These are phyloP conservation scores for Drosophila infuscata DNA, from an alignment of 2,888 invertebrate genomes.

Conservation along the genomic window DNA sequence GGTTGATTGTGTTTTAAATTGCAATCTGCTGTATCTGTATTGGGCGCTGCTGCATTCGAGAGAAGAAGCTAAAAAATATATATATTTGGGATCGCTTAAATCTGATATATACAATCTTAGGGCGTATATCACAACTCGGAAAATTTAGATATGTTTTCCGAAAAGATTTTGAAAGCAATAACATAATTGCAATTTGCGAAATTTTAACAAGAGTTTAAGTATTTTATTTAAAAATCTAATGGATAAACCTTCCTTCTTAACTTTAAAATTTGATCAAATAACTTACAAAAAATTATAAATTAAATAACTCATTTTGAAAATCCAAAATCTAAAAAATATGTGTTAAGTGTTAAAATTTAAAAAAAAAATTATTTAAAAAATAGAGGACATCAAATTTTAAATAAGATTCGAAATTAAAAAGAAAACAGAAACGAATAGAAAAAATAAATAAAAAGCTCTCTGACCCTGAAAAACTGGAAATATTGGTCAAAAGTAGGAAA, in stretches of 20 bases:
- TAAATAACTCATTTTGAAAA: neutral
- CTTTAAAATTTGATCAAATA: neutral
- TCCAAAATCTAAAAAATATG: neutral
- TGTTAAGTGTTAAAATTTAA: neutral
- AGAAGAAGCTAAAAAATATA: neutral
- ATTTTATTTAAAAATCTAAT: neutral
- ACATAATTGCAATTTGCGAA: too few relatives aligned
- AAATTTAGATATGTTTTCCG: neutral
- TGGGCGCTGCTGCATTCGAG: neutral
- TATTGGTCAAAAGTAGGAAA: neutral
- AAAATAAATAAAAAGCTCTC: too few relatives aligned
- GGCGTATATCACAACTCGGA: neutral
- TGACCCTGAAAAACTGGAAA: neutral
- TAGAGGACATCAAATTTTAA: neutral
- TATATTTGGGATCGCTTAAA: neutral
- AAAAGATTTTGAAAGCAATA: neutral
- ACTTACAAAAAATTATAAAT: neutral
- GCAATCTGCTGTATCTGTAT: conserved; percentile 1
- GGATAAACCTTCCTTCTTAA: accelerated
- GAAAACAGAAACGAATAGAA: neutral
- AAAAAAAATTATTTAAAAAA: neutral
- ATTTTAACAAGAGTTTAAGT: neutral
- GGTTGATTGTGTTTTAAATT: conserved; percentile 32
- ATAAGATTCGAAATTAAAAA: neutral
- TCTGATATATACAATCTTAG: neutral